These are phyloP conservation scores for Cuniculus paca DNA, from an alignment of 2,797 vertebrate species.

Conservation along the genomic window DNA sequence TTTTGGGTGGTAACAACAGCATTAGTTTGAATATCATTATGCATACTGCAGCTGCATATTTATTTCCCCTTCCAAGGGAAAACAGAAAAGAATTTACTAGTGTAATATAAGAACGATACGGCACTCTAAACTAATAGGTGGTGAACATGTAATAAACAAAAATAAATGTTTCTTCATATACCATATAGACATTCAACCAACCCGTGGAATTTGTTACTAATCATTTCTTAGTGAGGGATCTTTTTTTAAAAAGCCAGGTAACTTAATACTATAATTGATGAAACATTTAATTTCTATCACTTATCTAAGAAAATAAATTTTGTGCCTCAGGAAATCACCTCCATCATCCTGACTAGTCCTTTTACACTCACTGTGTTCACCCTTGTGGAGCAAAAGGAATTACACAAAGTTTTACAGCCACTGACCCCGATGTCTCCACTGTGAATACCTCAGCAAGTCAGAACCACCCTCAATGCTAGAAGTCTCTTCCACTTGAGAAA, in stretches of 20 bases:
- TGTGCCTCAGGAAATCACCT: conserved; percentile 50
- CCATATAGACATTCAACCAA: not conserved
- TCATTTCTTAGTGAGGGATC: conserved; percentile 17
- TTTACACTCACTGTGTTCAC: not conserved
- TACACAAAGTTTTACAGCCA: not conserved
- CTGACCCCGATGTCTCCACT: not conserved
- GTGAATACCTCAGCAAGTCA: not conserved
- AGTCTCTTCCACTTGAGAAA: not conserved
- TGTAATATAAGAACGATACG: conserved; percentile 75
- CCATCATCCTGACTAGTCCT: not conserved
- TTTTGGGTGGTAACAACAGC: conserved; percentile 42
- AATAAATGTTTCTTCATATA: conserved; percentile 58
- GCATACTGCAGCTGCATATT: conserved; percentile 51
- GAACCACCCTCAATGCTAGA: not conserved
- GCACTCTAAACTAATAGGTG: conserved; percentile 73
- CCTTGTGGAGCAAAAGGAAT: not conserved
- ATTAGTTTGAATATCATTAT: conserved; percentile 71
- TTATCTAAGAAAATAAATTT: conserved; percentile 69
- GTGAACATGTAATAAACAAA: conserved; percentile 67
- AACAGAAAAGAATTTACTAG: conserved; percentile 76
- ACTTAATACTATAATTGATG: conserved; percentile 56
- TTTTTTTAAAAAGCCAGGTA: not conserved
- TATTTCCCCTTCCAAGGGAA: conserved; percentile 71
- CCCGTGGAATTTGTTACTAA: conserved; percentile 52
- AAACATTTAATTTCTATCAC: conserved; percentile 64